phyloP scores from a whole-genome alignment of 1,140 invertebrate genomes.

The Xylocopa sonorina region DNA sequence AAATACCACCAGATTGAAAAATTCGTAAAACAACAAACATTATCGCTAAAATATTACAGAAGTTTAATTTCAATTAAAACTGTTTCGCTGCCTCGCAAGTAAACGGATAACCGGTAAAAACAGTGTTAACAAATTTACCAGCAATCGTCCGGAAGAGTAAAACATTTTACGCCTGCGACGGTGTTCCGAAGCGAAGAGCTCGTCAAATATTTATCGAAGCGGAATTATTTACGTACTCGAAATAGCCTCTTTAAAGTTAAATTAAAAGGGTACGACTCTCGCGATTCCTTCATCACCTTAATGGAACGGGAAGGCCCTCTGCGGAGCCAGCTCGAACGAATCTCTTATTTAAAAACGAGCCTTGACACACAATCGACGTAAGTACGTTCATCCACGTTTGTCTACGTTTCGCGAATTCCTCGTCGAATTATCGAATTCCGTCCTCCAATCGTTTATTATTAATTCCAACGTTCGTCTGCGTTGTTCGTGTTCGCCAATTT shows the following conservation, averaged over 20 bases:
- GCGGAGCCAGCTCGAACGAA: not conserved
- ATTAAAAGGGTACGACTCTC: not conserved
- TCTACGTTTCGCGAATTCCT: not conserved
- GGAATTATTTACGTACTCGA: not conserved
- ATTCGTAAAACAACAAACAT: too few species aligned
- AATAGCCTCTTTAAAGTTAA: not conserved
- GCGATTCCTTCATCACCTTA: not conserved
- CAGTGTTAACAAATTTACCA: not conserved
- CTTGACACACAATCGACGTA: too few species aligned
- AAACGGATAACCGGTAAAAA: too few species aligned
- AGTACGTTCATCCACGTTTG: too few species aligned
- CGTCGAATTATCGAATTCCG: not conserved
- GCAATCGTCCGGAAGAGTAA: not conserved
- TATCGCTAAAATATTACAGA: too few species aligned
- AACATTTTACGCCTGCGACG: not conserved
- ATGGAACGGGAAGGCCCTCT: not conserved
- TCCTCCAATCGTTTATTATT: too few species aligned
- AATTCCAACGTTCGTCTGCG: not conserved
- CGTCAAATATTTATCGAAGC: not conserved
- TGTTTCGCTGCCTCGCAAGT: too few species aligned
- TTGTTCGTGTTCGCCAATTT: too few species aligned
- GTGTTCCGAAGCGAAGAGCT: not conserved
- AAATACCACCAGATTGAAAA: too few species aligned
- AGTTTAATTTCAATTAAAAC: too few species aligned
- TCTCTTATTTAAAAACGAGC: not conserved